A percentile compares a stretch with the other conserved stretches of the same genome.
These are phyloP conservation scores for Trichonephila clavata DNA, from an alignment of 1,140 invertebrate genomes.

Conservation along the genomic window DNA sequence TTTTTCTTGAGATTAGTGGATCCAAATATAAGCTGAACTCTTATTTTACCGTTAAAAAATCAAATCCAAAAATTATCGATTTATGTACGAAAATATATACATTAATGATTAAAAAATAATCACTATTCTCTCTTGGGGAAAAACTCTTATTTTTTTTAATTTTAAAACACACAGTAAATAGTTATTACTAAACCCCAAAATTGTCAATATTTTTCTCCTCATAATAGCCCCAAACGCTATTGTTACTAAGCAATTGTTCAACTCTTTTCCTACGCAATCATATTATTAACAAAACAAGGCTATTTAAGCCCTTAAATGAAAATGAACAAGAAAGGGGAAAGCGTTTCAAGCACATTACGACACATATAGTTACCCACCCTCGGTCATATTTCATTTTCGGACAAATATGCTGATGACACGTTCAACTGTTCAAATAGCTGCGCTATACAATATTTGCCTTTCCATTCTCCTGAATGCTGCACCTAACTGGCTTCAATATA, in stretches of 20 bases:
- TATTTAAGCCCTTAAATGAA: not conserved
- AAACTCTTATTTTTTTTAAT: too few relatives aligned
- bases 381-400: not conserved
- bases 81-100: too few relatives aligned
- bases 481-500: not conserved
- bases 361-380: not conserved
- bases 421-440: not conserved
- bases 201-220: too few relatives aligned
- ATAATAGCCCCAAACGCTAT: not conserved
- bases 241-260: not conserved
- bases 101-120: too few relatives aligned
- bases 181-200: too few relatives aligned
- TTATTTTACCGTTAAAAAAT: too few relatives aligned
- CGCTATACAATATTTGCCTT: not conserved
- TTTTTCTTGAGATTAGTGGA: too few relatives aligned
- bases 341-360: not conserved
- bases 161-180: too few relatives aligned
- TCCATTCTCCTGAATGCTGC: not conserved
- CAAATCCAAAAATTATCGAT: too few relatives aligned
- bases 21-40: too few relatives aligned
- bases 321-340: not conserved
- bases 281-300: not conserved
- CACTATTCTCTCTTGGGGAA: too few relatives aligned
- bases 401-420: not conserved
- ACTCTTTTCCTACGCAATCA: not conserved